Base-by-base conservation (phyloP, 2,888 invertebrate species). In the Sphaeridia pumilis region DNA sequence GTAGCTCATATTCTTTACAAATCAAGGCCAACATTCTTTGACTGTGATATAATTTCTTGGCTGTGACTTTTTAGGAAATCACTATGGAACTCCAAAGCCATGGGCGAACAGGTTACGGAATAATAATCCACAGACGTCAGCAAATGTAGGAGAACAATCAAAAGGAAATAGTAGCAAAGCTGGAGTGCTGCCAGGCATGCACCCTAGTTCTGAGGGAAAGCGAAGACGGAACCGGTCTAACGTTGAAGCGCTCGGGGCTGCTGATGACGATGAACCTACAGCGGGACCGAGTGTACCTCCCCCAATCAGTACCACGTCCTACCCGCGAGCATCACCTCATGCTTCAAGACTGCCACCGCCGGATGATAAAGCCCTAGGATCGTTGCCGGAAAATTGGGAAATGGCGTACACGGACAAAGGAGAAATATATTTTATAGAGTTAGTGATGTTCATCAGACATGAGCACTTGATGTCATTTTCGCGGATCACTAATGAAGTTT, bases 371-470 rank as follows among this genome's bases (percentile, higher is more conserved):
- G 24, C n/a, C 24, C 74, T 94, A 51, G 94, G 94, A 20, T 88
- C 94, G 1, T 73, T 97, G 61, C 95, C 95, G 52, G 78, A 83
- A 3, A 93, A 94, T 75, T 97, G 97, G 97, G 95, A 97, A 72
- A 89, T 93, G 70, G 93, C 94, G 3, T 93, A 86, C 69, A 94
- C 95, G 12, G 93, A 94, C 61, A 87, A 88, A 57, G 95, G 95
- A 66, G 94, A 95, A 75, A 83, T 87, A 55, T 97, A 97, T 74
- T 97, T 93, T 69, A 97, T 97, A 66, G 94, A 97, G 92, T 87
- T 74, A 79, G 83, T 80, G n/a, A 7, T 31, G 12, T 44, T 49
- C 10, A 44, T 12, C 7, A 5, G 21, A 25, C 44, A 10, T n/a
- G n/a, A 17, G 44, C 34, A 35, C 12, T 24, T 5, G 25, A 21